A percentile compares a stretch with the other conserved stretches of the same genome.
phyloP scores from a whole-genome alignment of 2,113 vertebrate genomes.

The Myrmecophaga tridactyla region DNA sequence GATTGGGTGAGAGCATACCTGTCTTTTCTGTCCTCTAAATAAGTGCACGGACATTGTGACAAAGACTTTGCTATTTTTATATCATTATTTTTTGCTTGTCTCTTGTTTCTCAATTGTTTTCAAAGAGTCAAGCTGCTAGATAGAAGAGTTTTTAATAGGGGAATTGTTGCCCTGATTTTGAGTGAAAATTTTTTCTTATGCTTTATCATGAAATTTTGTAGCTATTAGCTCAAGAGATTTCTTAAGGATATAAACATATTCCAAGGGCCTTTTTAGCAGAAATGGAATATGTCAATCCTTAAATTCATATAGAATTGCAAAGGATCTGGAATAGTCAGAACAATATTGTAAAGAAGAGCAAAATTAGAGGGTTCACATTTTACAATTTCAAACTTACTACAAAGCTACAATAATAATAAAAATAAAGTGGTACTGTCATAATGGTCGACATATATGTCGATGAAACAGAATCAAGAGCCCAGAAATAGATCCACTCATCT shows the following conservation, averaged over 20 bases:
- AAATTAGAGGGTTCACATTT: too few relatives aligned
- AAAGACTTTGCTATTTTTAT: background rate
- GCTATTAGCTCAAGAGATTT: slow-evolving; percentile 26
- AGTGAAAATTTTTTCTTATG: slow-evolving; percentile 3
- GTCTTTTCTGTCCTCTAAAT: background rate
- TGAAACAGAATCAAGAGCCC: too few relatives aligned
- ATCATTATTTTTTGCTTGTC: background rate
- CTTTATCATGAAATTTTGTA: background rate
- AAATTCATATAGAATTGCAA: too few relatives aligned
- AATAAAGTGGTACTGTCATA: too few relatives aligned
- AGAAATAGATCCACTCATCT: too few relatives aligned
- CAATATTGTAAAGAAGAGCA: too few relatives aligned
- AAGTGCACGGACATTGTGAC: background rate
- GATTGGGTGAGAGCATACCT: background rate
- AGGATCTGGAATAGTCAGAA: too few relatives aligned
- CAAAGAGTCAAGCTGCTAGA: background rate
- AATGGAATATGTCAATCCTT: too few relatives aligned
- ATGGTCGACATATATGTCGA: too few relatives aligned
- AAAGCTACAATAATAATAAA: too few relatives aligned
- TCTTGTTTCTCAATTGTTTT: background rate
- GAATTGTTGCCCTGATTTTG: background rate
- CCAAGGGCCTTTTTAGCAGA: too few relatives aligned
- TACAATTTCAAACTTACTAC: too few relatives aligned
- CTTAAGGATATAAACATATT: slow-evolving; percentile 42
- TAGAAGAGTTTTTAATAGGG: background rate